Percentiles rank a stretch among this genome's conserved stretches.
These are phyloP conservation scores for Heliconius hortense DNA, from an alignment of 2,888 invertebrate species.

Conservation along the genomic window DNA sequence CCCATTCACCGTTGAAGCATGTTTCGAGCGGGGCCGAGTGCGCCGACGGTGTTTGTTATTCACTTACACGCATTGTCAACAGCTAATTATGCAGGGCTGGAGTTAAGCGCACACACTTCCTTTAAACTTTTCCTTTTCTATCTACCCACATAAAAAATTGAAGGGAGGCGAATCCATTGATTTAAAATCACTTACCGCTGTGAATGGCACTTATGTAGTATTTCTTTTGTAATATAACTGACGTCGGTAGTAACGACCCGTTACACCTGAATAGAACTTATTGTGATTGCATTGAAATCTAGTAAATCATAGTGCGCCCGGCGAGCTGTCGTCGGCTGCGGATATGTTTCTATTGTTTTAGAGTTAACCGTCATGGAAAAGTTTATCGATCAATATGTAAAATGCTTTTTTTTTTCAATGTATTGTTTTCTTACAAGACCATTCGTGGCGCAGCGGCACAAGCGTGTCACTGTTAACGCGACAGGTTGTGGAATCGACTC, in stretches of 20 bases:
- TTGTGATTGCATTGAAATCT: conserved; percentile 41
- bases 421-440: neutral
- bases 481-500: too few species aligned
- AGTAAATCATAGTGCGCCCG: conserved; percentile 40
- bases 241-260: conserved; percentile 39
- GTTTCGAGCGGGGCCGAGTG: conserved; percentile 41
- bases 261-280: conserved; percentile 42
- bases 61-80: conserved; percentile 48
- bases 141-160: conserved; percentile 37
- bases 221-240: conserved; percentile 40
- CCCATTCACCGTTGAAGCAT: conserved; percentile 33
- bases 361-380: conserved; percentile 35
- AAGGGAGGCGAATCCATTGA: conserved; percentile 40
- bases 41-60: conserved; percentile 46
- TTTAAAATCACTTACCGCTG: conserved; percentile 40
- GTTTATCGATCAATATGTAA: conserved; percentile 11
- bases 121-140: conserved; percentile 41
- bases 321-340: conserved; percentile 25
- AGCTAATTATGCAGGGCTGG: conserved; percentile 44
- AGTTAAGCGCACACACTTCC: conserved; percentile 46
- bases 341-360: conserved; percentile 35
- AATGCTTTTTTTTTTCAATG: neutral
- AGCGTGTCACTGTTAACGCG: too few species aligned
- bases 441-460: too few species aligned
- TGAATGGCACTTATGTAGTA: conserved; percentile 40